These are phyloP conservation scores for Tolypeutes matacus DNA, from an alignment of 2,797 vertebrate species.

Conservation along the genomic window DNA sequence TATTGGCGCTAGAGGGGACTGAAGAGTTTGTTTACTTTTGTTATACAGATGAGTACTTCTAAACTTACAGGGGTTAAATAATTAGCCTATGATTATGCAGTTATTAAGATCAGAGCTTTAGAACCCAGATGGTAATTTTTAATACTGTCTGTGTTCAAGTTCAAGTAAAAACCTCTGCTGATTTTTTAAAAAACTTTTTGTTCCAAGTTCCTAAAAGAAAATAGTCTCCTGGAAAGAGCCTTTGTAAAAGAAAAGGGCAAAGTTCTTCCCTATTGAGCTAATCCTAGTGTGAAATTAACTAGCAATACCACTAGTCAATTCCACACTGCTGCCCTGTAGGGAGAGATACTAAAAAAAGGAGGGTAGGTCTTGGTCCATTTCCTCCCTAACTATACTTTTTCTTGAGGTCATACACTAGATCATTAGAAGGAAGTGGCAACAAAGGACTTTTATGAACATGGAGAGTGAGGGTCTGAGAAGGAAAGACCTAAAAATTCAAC, in stretches of 20 bases:
- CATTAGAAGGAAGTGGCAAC: constrained; percentile 27
- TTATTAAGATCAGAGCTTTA: constrained; percentile 41
- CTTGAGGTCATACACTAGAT: constrained; percentile 52
- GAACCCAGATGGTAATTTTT: constrained; percentile 48
- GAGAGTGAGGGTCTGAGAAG: not conserved
- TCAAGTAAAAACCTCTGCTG: constrained; percentile 58
- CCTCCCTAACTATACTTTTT: constrained; percentile 63
- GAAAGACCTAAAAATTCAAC: constrained; percentile 60
- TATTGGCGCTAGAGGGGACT: not conserved
- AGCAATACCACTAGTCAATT: constrained; percentile 51
- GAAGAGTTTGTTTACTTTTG: constrained; percentile 35
- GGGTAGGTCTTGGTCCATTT: constrained; percentile 68
- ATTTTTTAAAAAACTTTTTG: not conserved
- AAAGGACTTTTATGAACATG: not conserved
- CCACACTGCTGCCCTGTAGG: constrained; percentile 44
- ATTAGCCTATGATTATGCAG: not conserved
- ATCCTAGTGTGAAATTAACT: constrained; percentile 81
- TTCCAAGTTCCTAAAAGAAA: constrained; percentile 72
- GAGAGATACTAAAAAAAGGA: constrained; percentile 45
- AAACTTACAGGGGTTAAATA: not conserved
- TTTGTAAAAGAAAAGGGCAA: constrained; percentile 68
- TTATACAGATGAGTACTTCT: constrained; percentile 46
- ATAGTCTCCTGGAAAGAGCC: constrained; percentile 52
- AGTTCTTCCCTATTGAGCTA: constrained; percentile 70
- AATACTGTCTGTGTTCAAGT: constrained; percentile 52